Evolutionary conservation across 2,888 invertebrate species (phyloP).

Genomic region (Podabrus alpinus): DNA sequence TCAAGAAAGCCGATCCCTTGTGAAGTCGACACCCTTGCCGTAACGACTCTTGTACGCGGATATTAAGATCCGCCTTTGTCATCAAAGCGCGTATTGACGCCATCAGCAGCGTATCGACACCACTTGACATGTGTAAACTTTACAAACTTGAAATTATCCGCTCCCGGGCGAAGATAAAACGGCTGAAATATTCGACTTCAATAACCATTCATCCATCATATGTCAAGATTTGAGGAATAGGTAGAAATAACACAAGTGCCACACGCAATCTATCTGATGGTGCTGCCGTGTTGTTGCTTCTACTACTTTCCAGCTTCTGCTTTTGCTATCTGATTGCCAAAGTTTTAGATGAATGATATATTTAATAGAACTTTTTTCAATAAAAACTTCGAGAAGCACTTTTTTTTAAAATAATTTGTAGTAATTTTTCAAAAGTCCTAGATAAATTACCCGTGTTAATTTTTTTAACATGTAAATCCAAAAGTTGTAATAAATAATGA

Average conservation of each 20-base stretch:
- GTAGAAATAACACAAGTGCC: conserved; percentile 27
- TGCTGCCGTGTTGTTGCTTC: not conserved
- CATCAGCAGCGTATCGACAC: conserved; percentile 48
- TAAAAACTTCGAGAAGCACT: not conserved
- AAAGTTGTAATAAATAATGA: conserved; percentile 19
- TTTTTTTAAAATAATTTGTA: not conserved
- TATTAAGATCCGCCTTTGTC: conserved; percentile 55
- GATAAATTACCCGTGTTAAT: not conserved
- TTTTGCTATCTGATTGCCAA: conserved; percentile 19
- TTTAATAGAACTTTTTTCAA: conserved; percentile 17
- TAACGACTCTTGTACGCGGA: conserved; percentile 52
- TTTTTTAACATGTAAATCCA: not conserved
- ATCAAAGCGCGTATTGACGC: conserved; percentile 49
- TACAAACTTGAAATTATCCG: conserved; percentile 47
- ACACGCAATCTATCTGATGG: conserved; percentile 16
- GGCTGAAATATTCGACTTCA: conserved; percentile 67
- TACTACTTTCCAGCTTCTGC: not conserved
- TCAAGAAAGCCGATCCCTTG: conserved; percentile 56
- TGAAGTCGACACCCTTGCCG: conserved; percentile 54
- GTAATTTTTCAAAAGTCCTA: not conserved
- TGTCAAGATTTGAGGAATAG: conserved; percentile 57
- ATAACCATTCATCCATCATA: conserved; percentile 82
- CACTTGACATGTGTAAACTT: conserved; percentile 55
- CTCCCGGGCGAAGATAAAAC: conserved; percentile 48
- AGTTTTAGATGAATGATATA: conserved; percentile 20